phyloP scores from a whole-genome alignment of 2,888 invertebrate species.

The Deladenus siricidicola region DNA sequence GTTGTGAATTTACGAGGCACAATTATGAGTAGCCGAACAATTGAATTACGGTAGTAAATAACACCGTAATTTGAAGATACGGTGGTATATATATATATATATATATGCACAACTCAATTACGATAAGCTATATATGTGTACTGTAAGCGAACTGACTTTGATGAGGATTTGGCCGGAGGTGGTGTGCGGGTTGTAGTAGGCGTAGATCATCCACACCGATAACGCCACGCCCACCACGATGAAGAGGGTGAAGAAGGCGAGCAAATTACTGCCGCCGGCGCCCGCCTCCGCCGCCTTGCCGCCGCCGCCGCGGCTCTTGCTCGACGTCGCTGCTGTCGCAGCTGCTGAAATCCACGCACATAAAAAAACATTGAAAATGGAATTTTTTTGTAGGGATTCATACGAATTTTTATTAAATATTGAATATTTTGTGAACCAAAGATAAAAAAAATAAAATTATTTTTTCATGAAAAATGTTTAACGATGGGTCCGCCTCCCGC shows the following conservation, averaged over 20 bases:
- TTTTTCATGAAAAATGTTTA: too few species aligned
- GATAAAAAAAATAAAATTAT: neutral
- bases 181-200: constrained; percentile 90
- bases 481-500: too few species aligned
- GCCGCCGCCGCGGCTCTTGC: too few species aligned
- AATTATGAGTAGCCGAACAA: too few species aligned
- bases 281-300: constrained; percentile 23
- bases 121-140: too few species aligned
- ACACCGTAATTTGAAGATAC: too few species aligned
- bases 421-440: neutral
- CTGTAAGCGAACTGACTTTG: constrained; percentile 74
- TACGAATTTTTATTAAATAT: neutral
- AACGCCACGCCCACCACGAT: constrained; percentile 65
- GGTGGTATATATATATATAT: too few species aligned
- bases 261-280: constrained; percentile 53
- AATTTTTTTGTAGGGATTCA: neutral
- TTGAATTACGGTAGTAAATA: too few species aligned
- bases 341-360: constrained; percentile 2
- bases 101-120: too few species aligned
- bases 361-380: too few species aligned
- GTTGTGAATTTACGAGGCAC: too few species aligned
- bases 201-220: constrained; percentile 79
- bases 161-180: constrained; percentile 90
- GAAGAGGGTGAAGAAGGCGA: constrained; percentile 63
- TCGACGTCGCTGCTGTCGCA: too few species aligned